Evolutionary conservation across 2,797 vertebrate genomes (phyloP), one percentile per base, ranked within the genome.

Genomic region (Syncerus caffer): DNA sequence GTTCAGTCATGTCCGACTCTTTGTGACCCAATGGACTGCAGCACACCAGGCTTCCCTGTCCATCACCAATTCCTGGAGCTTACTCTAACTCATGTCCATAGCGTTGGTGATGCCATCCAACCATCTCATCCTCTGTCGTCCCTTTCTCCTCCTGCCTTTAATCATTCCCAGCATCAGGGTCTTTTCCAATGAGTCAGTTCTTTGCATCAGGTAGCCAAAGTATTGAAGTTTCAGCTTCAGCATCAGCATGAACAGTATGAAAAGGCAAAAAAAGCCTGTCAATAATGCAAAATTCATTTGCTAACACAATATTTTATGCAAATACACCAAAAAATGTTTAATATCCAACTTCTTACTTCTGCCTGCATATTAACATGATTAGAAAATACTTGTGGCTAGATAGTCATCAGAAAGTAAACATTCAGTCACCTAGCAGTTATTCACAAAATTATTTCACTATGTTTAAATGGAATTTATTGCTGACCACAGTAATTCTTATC

Each of bases 351-450:
- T 95, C 60, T 96, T 96, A 57, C 79, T 93, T 97, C 47, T 95
- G 96, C 95, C 90, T 94, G 94, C 78, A 87, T 95, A 94, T 50
- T 96, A 96, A 92, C 83, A 93, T 85, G 96, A 89, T 93, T 93
- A 95, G 96, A 96, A 97, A 98, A 97, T 98, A 97, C 96, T 95
- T 97, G 97, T 96, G 95, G 90, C 58, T 90, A 94, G 96, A 97
- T 98, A 93, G 4, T 64, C 86, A 97, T 98, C 97, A 31, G 62
- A 97, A 97, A 96, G 96, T 78, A 97, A 98, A 98, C 79, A 97
- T 89, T 93, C 95, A 96, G 93, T 90, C 96, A 97, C 94, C 89
- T 95, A 94, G 85, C 85, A 96, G 45, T 90, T 97, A 96, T 57
- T 96, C 87, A 57, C 85, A 71, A 93, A 97, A 89, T 84, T 62